Evolutionary conservation across 2,888 invertebrate genomes (phyloP), one percentile per base, ranked within the genome.

Genomic region (Lithophane semibrunnea): DNA sequence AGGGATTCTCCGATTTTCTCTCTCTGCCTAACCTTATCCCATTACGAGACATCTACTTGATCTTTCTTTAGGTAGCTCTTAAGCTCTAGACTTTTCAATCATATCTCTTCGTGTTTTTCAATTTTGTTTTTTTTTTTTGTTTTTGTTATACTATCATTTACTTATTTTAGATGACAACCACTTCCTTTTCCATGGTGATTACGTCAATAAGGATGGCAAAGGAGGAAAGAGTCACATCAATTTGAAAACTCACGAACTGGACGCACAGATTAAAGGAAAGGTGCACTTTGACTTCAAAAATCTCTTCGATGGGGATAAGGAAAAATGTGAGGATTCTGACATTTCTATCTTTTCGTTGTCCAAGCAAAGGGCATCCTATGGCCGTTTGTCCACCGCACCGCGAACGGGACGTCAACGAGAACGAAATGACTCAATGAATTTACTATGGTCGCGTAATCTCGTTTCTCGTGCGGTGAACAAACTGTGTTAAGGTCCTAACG

Each of bases 221-320:
- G 64, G 24, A 21, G 85, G 64, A n/a, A 72, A 74, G 9, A 13
- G 2, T 8, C 61, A 83, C 12, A 37, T 84, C 9, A 9, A 61
- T 8, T 52, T 84, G 37, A 80, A 67, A 24, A 71, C 52, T 9
- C 73, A 84, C 21, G 29, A 37, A 42, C 16, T 84, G 2, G 13
- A 75, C 1, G 24, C 52, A 3, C 74, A 73, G 0, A 21, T 29
- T 13, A 63, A 61, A 21, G 85, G 77, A 52, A 83, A 81, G 29
- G 52, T 79, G 1, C 56, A 61, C 1, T 81, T 79, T 64, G 73
- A 79, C 2, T 81, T 60, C 52, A 49, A 73, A 44, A 83, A 85
- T 64, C 75, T 85, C 9, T 85, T 73, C 56, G 24, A 75, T n/a
- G 86, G 86, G 10, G 86, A 83, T 52, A 65, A 77, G 44, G 60